Base-by-base conservation (phyloP, 2,797 vertebrate species). In the Nyctalus aviator region DNA sequence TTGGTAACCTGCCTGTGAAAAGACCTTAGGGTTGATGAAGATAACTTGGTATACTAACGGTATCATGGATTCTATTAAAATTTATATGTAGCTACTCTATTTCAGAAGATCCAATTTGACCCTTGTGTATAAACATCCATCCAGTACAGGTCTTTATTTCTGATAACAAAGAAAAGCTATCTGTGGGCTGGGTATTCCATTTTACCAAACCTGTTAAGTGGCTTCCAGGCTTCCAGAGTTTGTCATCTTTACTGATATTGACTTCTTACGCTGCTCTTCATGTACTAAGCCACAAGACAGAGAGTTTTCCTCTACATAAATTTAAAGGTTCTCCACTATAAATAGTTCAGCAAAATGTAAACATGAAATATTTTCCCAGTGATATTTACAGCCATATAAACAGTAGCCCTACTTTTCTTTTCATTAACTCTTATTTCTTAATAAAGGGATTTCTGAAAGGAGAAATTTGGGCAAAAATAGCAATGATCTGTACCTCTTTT, bases 311-410 rank as follows among this genome's bases (percentile, higher is more conserved):
- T 79, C 13, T 32, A 20, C 9, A 41, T 62, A 12, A 73, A 57
- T 69, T 30, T 25, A 83, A 53, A 87, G 18, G n/a, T n/a, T n/a
- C n/a, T n/a, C 86, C 81, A 88, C 98, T 97, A 98, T 98, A 98
- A 98, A 98, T 98, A 98, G 98, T 96, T 96, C 5, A 3, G 96
- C 95, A 97, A 98, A 98, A 98, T 98, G 98, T 98, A 98, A 98
- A 98, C 98, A 98, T 89, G 90, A 97, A 98, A 98, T 98, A 96
- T 98, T 98, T 98, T 98, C 98, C 98, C 94, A 95, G 97, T 96
- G 96, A 96, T 98, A 96, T 96, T 97, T 97, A 97, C 91, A 97
- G 97, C 94, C 97, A 68, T 88, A 84, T 96, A 97, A 98, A 98
- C 97, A 98, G 98, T 97, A 98, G 97, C 93, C 85, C 92, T 97